Conservation (phyloP, 37 sponge, comb jelly and placozoan genomes). For the Ianthella basta region DNA sequence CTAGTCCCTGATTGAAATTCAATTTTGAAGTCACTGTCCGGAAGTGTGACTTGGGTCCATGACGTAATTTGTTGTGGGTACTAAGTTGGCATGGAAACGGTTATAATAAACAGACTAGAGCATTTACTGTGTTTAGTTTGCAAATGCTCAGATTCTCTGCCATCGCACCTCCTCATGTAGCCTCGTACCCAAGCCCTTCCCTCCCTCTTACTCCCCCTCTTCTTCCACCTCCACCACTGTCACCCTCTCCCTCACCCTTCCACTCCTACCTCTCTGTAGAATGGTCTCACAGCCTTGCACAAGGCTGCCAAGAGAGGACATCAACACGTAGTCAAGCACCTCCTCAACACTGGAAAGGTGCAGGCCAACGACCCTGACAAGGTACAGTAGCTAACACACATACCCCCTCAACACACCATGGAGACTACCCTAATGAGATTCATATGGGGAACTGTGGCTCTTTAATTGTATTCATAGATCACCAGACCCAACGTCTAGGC, state of each 20-base stretch:
- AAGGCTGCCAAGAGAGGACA: constrained; percentile 68
- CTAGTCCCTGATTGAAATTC: no score
- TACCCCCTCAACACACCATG: not conserved
- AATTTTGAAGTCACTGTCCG: no score
- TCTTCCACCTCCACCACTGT: no score
- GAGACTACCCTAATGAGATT: not conserved
- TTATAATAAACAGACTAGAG: no score
- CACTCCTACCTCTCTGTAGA: constrained; percentile 23
- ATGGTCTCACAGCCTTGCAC: constrained; percentile 73
- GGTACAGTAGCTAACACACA: not conserved
- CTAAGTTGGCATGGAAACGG: no score
- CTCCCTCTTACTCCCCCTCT: no score
- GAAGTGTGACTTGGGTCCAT: no score
- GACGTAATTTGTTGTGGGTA: no score
- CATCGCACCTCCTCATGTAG: not conserved
- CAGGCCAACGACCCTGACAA: constrained; percentile 52
- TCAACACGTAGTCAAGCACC: constrained; percentile 52
- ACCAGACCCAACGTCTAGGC: not conserved
- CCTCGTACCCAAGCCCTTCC: not conserved
- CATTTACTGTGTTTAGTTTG: no score
- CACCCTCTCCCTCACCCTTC: no score
- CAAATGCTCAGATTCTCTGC: not conserved
- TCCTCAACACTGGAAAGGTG: constrained; percentile 40
- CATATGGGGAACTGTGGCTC: not conserved
- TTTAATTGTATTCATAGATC: not conserved